Conservation (phyloP, 2,113 vertebrate species). For the Silurus meridionalis region DNA sequence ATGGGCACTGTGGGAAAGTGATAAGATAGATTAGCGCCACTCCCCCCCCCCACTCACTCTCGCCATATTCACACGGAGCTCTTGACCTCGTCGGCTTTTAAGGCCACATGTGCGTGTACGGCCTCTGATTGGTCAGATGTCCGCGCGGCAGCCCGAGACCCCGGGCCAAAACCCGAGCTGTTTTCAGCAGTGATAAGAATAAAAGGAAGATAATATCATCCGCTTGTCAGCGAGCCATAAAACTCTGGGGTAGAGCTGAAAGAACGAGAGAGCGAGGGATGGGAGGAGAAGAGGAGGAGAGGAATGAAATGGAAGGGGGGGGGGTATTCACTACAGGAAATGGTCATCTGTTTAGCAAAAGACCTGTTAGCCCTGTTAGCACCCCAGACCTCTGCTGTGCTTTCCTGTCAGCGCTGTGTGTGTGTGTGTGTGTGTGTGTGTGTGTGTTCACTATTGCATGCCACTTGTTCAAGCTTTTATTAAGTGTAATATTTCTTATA, state of each 20-base stretch:
- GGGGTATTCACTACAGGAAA: slow-evolving; percentile 57
- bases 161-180: slow-evolving; percentile 40
- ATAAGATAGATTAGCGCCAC: slow-evolving; percentile 61
- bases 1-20: slow-evolving; percentile 59
- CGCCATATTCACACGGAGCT: slow-evolving; percentile 42
- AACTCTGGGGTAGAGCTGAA: slow-evolving; percentile 26
- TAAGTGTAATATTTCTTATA: background rate
- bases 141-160: slow-evolving; percentile 21
- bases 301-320: slow-evolving; percentile 12
- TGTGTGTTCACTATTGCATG: background rate
- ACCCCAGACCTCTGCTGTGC: slow-evolving; percentile 36
- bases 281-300: slow-evolving; percentile 15
- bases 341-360: slow-evolving; percentile 51
- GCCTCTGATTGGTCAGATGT: slow-evolving; percentile 56
- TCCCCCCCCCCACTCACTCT: background rate
- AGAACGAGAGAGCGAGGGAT: slow-evolving; percentile 16
- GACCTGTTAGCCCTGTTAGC: slow-evolving; percentile 45
- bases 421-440: slow-evolving; percentile 6
- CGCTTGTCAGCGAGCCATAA: slow-evolving; percentile 51
- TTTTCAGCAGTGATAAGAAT: slow-evolving; percentile 53
- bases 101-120: slow-evolving; percentile 57
- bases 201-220: slow-evolving; percentile 50
- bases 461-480: background rate
- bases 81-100: slow-evolving; percentile 58
- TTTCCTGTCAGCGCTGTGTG: slow-evolving; percentile 38